Conservation (phyloP, 2,113 vertebrate genomes). For the Atlantisia rogersi region DNA sequence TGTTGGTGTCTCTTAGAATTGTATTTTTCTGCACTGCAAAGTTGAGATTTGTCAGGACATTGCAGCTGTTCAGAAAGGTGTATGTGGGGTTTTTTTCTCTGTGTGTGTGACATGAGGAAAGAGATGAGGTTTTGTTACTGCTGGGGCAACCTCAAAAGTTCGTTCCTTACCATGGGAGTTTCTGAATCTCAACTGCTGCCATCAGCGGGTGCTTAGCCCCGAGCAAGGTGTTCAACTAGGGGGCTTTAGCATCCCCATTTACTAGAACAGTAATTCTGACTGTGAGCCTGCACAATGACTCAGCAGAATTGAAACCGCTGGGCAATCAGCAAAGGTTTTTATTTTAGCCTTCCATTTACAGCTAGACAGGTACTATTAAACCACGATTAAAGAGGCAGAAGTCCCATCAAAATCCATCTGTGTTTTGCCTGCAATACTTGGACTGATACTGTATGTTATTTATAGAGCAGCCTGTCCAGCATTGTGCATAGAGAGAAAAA, state of each 20-base stretch:
- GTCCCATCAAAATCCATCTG: not conserved
- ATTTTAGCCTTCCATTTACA: not conserved
- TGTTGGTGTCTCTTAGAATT: conserved; percentile 71
- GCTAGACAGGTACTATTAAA: not conserved
- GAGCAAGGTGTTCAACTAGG: fast-evolving
- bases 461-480: not conserved
- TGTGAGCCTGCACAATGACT: not conserved
- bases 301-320: not conserved
- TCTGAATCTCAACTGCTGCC: not conserved
- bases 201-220: not conserved
- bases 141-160: not conserved
- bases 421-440: not conserved
- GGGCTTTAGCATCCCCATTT: not conserved
- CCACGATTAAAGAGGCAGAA: not conserved
- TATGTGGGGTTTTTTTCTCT: conserved; percentile 21
- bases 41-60: conserved; percentile 58
- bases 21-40: conserved; percentile 75
- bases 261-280: not conserved
- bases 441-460: not conserved
- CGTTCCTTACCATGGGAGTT: not conserved
- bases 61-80: conserved; percentile 66
- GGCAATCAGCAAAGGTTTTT: not conserved
- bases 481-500: not conserved
- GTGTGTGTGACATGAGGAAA: not conserved
- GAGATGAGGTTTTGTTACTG: not conserved